Conservation (phyloP, 1,140 invertebrate genomes). For the Trichonephila clavata region DNA sequence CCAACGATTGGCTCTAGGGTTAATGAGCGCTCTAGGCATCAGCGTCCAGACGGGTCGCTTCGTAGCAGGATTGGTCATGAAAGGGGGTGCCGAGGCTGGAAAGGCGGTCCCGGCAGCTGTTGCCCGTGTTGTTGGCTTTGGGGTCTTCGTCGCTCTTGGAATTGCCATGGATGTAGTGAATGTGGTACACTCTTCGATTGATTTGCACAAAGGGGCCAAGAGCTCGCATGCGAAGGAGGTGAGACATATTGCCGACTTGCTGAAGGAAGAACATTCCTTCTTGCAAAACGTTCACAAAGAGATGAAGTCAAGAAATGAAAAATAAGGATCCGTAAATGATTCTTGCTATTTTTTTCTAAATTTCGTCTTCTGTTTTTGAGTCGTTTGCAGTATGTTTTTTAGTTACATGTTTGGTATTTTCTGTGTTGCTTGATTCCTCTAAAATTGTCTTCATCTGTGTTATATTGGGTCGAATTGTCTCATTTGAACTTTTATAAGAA, state of each 20-base stretch:
- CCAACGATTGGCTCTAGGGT: not conserved
- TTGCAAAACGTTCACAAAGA: not conserved
- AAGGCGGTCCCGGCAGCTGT: not conserved
- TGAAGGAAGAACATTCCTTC: not conserved
- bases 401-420: no score
- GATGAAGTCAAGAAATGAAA: no score
- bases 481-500: no score
- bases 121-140: not conserved
- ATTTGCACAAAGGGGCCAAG: not conserved
- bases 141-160: not conserved
- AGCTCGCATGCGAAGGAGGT: not conserved
- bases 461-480: no score
- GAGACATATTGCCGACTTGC: not conserved
- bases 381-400: no score
- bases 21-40: not conserved
- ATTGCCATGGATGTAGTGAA: not conserved
- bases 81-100: no score
- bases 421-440: no score
- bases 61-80: not conserved
- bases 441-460: no score
- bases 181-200: not conserved
- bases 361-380: no score
- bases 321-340: no score
- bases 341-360: no score
- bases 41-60: not conserved